Percentiles rank a stretch among this genome's conserved stretches.
Evolutionary conservation across 1,140 invertebrate genomes (phyloP).

Genomic region (Lamellibrachia luymesi): DNA sequence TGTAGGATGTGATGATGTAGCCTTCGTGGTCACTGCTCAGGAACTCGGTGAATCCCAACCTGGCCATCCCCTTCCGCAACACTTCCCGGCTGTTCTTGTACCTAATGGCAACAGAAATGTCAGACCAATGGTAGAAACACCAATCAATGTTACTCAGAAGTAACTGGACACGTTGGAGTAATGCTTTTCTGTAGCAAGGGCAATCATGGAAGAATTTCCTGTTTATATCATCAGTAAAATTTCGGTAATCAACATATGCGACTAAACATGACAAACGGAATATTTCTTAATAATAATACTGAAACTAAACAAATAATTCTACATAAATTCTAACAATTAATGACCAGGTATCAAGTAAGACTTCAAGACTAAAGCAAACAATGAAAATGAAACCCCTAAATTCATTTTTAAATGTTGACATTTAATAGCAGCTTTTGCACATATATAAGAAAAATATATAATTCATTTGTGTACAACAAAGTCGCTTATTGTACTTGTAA

Average conservation of each 20-base stretch:
- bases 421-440: neutral
- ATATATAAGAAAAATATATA: neutral
- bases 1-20: conserved; percentile 60
- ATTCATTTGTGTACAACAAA: neutral
- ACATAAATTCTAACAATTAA: too few species aligned
- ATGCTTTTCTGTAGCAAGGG: neutral
- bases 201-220: neutral
- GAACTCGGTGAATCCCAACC: conserved; percentile 57
- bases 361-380: neutral
- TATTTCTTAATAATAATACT: neutral
- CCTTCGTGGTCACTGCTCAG: conserved; percentile 47
- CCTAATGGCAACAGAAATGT: conserved; percentile 36
- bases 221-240: neutral
- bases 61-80: conserved; percentile 55
- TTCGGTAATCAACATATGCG: neutral
- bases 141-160: neutral
- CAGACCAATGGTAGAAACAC: neutral
- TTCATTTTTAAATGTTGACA: neutral
- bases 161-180: neutral
- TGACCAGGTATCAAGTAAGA: too few species aligned
- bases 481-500: neutral
- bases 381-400: neutral
- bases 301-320: neutral
- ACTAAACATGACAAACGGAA: neutral
- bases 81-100: conserved; percentile 57